Percentiles rank a stretch among this genome's conserved stretches.
Evolutionary conservation across 1,140 invertebrate species (phyloP).

Genomic region (Platorchestia sp.): DNA sequence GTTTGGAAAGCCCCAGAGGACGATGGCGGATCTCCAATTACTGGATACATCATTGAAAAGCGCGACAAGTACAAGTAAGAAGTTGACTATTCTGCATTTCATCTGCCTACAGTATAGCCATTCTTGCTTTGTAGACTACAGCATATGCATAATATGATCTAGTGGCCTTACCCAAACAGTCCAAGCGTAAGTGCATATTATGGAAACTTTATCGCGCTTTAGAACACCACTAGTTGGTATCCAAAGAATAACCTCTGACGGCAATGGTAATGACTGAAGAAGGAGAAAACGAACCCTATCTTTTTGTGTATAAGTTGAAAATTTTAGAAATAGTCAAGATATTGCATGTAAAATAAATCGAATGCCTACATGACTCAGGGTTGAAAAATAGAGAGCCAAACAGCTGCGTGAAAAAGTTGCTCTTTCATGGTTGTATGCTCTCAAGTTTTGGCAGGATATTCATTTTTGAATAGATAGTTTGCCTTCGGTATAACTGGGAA

Average conservation of each 20-base stretch:
- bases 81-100: neutral
- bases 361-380: too few relatives aligned
- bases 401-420: too few relatives aligned
- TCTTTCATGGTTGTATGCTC: too few relatives aligned
- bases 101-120: neutral
- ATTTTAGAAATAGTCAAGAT: too few relatives aligned
- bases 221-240: neutral
- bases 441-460: too few relatives aligned
- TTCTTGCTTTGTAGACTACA: neutral
- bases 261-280: neutral
- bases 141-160: neutral
- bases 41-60: constrained; percentile 96
- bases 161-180: neutral
- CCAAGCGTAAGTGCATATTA: neutral
- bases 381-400: too few relatives aligned
- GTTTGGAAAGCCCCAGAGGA: constrained; percentile 88
- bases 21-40: constrained; percentile 91
- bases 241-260: neutral
- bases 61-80: constrained; percentile 83
- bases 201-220: neutral
- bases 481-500: too few relatives aligned
- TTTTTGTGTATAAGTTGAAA: too few relatives aligned
- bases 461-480: too few relatives aligned
- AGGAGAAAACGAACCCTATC: too few relatives aligned
- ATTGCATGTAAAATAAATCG: too few relatives aligned